A percentile compares a stretch with the other conserved stretches of the same genome.
phyloP scores from a whole-genome alignment of 53 echinoderm and acorn worm genomes.

The Hippasteria phrygiana region DNA sequence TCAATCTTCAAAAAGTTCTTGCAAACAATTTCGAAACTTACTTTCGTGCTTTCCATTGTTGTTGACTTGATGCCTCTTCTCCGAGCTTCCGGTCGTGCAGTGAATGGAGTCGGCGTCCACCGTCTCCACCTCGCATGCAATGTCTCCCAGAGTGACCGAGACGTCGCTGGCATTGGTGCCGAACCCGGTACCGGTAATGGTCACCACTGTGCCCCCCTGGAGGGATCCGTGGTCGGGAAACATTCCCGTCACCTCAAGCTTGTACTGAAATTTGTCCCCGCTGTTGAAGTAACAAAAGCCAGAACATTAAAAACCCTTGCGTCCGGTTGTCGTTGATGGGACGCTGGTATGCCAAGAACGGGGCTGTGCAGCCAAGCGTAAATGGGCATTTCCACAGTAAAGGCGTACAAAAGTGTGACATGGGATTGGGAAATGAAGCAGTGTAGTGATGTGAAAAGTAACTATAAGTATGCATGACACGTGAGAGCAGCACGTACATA shows the following conservation, averaged over 20 bases:
- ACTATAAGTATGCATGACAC: too few species aligned
- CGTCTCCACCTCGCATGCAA: slow-evolving; percentile 55
- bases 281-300: neutral
- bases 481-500: too few species aligned
- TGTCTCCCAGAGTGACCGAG: slow-evolving; percentile 50
- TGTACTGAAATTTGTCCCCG: slow-evolving; percentile 38
- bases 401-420: too few species aligned
- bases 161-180: slow-evolving; percentile 54
- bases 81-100: slow-evolving; percentile 32
- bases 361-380: too few species aligned
- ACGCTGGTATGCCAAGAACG: too few species aligned
- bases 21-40: slow-evolving; percentile 28
- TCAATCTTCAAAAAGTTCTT: too few species aligned
- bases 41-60: slow-evolving; percentile 75
- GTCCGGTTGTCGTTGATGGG: too few species aligned
- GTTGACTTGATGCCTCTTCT: slow-evolving; percentile 40
- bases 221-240: slow-evolving; percentile 66
- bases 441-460: too few species aligned
- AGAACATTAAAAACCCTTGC: neutral
- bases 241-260: slow-evolving; percentile 60
- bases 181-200: slow-evolving; percentile 72
- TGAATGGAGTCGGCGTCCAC: slow-evolving; percentile 55
- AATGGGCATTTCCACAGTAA: too few species aligned
- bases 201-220: slow-evolving; percentile 64
- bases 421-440: too few species aligned